A percentile compares a stretch with the other conserved stretches of the same genome.
Conservation (phyloP, 2,113 vertebrate species). For the Oriolus oriolus region DNA sequence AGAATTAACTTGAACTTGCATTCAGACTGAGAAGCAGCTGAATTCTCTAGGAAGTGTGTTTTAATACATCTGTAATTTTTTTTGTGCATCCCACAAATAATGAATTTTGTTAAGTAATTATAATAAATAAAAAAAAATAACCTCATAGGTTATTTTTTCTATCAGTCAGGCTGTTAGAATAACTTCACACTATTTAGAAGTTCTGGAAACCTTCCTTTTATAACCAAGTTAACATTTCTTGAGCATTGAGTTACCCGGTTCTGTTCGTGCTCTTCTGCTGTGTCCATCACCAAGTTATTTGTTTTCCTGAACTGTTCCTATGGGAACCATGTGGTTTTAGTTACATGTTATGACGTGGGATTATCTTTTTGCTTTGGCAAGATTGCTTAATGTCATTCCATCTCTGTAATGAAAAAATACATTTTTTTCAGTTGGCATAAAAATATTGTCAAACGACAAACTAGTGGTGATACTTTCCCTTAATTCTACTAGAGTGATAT, state of each 20-base stretch:
- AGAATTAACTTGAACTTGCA: rapidly evolving
- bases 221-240: background rate
- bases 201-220: background rate
- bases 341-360: background rate
- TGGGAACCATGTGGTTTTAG: constrained; percentile 46
- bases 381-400: constrained; percentile 7
- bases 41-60: background rate
- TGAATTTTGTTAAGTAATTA: background rate
- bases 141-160: background rate
- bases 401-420: background rate
- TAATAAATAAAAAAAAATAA: background rate
- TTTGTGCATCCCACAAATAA: background rate
- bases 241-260: background rate
- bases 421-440: constrained; percentile 13
- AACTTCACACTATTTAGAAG: background rate
- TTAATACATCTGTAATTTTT: background rate
- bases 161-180: background rate
- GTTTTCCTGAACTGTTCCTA: constrained; percentile 24
- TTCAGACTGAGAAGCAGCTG: background rate
- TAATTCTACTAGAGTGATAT: background rate
- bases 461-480: background rate
- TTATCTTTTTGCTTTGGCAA: constrained; percentile 38
- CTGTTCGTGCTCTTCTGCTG: background rate
- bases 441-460: background rate
- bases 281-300: background rate